Base-by-base conservation (phyloP, 2,113 vertebrate genomes). In the Nicator chloris region DNA sequence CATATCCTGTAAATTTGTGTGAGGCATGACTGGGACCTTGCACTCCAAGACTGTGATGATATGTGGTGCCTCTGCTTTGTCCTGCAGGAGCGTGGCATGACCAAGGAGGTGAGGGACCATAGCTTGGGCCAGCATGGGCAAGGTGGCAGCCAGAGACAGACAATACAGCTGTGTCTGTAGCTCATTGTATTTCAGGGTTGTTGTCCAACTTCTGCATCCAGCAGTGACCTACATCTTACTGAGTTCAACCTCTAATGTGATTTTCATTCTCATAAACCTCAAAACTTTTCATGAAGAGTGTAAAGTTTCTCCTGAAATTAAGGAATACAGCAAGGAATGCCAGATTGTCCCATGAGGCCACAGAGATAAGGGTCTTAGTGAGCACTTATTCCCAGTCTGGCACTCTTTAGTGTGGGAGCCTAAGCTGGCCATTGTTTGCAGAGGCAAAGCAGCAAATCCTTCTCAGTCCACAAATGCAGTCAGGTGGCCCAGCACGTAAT, bases 1-100 rank as follows among this genome's bases (percentile, higher is more conserved):
- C 21, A 45, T 37, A 11, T 28, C 6, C 9, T 65, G 22, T 66
- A 22, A 28, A 1, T 79, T 75, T 70, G 22, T 14, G 28, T 66
- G 31, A 82, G 42, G 40, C 7, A 6, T 71, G 51, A n/a, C 19
- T 72, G 44, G 45, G 31, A 75, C 33, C 39, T 85, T 59, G 35
- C 13, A 42, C 11, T 13, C 15, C n/a, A 50, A 31, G 7, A 6
- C 16, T n/a, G 16, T 40, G 42, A 61, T 75, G 30, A 11, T 39
- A n/a, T 61, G 10, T 65, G n/a, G 23, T 66, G 21, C 16, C 50
- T 61, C n/a, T 12, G 11, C 26, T 49, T 33, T 56, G 45, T 78
- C 45, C 56, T 4, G 4, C 57, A 50, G 59, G 59, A 33, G 31
- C 0, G 0, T n/a, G 57, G 31, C 24, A 26, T 45, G 59, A 37